Evolutionary conservation across 2,888 invertebrate genomes (phyloP), one percentile per base, ranked within the genome.

Genomic region (Cryptophagus acutangulus): DNA sequence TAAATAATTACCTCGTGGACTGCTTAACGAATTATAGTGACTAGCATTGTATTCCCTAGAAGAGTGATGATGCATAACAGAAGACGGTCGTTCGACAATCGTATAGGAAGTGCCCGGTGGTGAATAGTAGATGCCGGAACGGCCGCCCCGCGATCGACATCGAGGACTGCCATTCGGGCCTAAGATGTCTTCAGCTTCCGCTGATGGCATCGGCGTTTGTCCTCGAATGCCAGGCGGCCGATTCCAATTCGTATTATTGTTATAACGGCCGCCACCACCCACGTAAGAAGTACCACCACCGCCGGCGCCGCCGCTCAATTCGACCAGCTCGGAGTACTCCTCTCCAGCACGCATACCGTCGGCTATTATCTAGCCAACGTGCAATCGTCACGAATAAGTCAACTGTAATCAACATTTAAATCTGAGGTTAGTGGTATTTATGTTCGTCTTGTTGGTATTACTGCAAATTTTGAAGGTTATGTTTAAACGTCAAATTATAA

Each of bases 101-200:
- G 89, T 89, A 71, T 89, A 89, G 42, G 87, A 87, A 52, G 89
- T 89, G 48, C 89, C 89, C 17, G 89, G 89, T 41, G 89, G 89
- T 50, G 88, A 89, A 70, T 88, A 89, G 71, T 89, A 89, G 49
- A 83, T 74, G 50, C 85, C 81, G 51, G 84, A 77, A 33, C 82
- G 77, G 49, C 77, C 75, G 66, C 71, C 72, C 65, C 73, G 67
- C 67, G 57, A 48, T 33, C 55, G 57, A 52, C 66, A 59, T 55
- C 68, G 51, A 57, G 69, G 65, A 62, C 71, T 63, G 55, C 69
- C 58, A 58, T 64, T 58, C 69, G 74, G 74, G 61, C 74, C 74
- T 67, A 75, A 72, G 61, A 72, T 68, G 69, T 76, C 75, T 62
- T 77, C 70, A 66, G 77, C 71, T 71, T 77, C 69, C 69, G 77